phyloP scores from a whole-genome alignment of 2,113 vertebrate species.

The Solenodon paradoxus region DNA sequence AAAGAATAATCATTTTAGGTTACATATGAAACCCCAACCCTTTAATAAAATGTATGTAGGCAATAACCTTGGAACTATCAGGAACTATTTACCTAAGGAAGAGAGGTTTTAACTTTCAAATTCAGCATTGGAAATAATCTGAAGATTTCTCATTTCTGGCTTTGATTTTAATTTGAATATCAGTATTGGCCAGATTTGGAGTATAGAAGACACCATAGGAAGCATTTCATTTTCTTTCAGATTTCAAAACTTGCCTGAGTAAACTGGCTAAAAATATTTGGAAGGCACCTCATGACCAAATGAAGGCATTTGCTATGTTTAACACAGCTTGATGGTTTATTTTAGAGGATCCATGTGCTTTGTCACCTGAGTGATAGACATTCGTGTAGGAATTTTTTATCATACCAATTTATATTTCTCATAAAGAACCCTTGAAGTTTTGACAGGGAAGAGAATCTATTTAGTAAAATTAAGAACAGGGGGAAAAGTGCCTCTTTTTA shows the following conservation, averaged over 20 bases:
- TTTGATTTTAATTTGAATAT: neutral
- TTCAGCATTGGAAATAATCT: neutral
- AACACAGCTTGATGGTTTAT: neutral
- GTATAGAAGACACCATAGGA: neutral
- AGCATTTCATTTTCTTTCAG: neutral
- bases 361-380: neutral
- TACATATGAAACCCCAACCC: neutral
- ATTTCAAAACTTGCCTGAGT: neutral
- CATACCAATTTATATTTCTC: constrained; percentile 51
- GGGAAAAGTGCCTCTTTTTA: constrained; percentile 12
- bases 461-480: constrained; percentile 70
- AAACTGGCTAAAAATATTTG: neutral
- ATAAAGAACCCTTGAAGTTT: constrained; percentile 53
- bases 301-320: neutral
- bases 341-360: neutral
- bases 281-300: accelerated
- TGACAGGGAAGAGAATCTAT: constrained; percentile 63
- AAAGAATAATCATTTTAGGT: neutral
- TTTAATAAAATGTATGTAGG: neutral
- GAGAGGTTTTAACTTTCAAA: neutral
- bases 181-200: neutral
- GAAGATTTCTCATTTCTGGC: neutral
- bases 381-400: constrained; percentile 53
- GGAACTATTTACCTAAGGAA: neutral
- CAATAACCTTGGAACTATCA: neutral